A percentile compares a stretch with the other conserved stretches of the same genome.
Conservation (phyloP, 2,797 vertebrate species). For the Prunella strophiata region DNA sequence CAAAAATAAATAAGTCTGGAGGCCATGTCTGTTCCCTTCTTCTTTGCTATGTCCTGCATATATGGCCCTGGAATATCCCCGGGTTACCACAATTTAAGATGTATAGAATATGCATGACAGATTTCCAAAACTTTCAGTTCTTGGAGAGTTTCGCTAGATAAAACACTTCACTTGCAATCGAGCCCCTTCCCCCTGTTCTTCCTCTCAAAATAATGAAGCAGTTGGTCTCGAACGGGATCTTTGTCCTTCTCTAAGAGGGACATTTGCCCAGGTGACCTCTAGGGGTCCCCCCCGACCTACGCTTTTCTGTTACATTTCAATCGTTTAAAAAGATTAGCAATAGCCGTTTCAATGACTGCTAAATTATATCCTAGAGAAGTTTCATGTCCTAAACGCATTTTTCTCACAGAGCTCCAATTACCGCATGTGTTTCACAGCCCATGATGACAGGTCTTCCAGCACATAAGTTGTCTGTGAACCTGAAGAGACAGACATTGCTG, state of each 20-base stretch:
- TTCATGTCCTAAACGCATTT: background rate
- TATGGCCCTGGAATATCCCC: background rate
- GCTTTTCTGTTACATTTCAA: background rate
- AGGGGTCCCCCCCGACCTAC: background rate
- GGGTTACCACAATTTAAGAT: background rate
- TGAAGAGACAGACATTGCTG: background rate
- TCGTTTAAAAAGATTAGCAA: background rate
- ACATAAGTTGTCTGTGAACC: background rate
- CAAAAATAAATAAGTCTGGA: background rate
- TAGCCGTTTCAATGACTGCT: background rate
- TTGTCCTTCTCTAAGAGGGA: background rate
- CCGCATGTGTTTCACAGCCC: background rate
- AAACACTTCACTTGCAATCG: background rate
- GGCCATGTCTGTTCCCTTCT: background rate
- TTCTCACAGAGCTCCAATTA: background rate
- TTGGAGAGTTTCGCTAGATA: background rate
- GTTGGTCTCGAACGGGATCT: background rate
- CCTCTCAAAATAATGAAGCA: background rate
- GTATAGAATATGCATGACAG: rapidly evolving
- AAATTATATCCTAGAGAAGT: background rate
- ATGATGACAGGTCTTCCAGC: background rate
- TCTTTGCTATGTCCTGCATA: background rate
- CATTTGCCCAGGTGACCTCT: background rate
- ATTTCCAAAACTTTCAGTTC: background rate
- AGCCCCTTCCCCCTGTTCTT: background rate